Evolutionary conservation across 1,140 invertebrate species (phyloP), one percentile per base, ranked within the genome.

Genomic region (Adelges cooleyi): DNA sequence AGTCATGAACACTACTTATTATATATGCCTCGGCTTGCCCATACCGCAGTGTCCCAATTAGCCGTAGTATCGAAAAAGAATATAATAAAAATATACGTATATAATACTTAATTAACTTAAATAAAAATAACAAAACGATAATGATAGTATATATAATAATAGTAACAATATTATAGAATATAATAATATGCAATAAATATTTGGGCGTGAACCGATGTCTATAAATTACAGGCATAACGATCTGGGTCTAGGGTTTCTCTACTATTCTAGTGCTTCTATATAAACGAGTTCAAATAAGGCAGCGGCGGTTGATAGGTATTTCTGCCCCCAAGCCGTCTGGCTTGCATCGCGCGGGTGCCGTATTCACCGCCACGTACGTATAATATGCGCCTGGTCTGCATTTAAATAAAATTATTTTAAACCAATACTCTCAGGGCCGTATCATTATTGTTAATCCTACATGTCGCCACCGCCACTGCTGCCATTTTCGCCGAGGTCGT

Each of bases 341-440:
- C 36, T 36, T 33, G 11, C 11, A 13, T 33, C 20, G 27, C 51
- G 51, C 51, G 51, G 17, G 33, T 54, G 52, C 52, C 36, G 52
- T 54, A 29, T 15, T 20, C 20, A 20, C 5, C 20, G 20, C 52
- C 29, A 18, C n/a, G n/a, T n/a, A 33, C 5, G 29, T 11, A 17
- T 42, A 15, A n/a, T 42, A n/a, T 17, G 36, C 23, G 38, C 9
- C 38, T 20, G 20, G 36, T 2, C 11, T 8, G 3, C 53, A 40
- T 56, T 56, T 56, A 56, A 56, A 56, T 56, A 56, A 42, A 56
- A 56, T 56, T 38, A 56, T 40, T 56, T 56, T 56, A 56, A 56
- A 56, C 42, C 53, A 56, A 56, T 38, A 56, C 18, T 42, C 36
- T 44, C 53, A 42, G 15, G n/a, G 25, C 22, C 38, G 52, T 23